Conservation (phyloP, 2,888 invertebrate genomes). For the Hypsopygia costalis region DNA sequence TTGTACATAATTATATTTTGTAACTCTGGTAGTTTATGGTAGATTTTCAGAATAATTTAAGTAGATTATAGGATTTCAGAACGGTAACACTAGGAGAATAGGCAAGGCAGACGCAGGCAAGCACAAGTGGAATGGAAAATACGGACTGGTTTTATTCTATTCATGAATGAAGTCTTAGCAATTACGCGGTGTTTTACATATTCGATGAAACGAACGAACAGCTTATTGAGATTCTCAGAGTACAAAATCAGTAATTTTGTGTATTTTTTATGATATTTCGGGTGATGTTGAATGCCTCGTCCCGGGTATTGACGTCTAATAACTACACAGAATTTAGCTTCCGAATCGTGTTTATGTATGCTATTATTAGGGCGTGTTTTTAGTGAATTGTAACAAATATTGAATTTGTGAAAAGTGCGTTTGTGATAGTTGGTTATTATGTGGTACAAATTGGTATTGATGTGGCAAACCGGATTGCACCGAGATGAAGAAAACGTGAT, state of each 20-base stretch:
- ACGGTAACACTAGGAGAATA: too few species aligned
- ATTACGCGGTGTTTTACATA: conserved; percentile 23
- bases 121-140: conserved; percentile 19
- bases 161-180: conserved; percentile 44
- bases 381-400: conserved; percentile 29
- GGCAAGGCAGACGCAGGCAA: not conserved
- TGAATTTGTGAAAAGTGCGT: conserved; percentile 38
- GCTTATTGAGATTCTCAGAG: conserved; percentile 4
- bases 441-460: conserved; percentile 66
- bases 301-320: conserved; percentile 71
- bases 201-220: conserved; percentile 4
- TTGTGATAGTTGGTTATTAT: conserved; percentile 46
- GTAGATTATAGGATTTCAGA: too few species aligned
- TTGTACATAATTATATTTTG: too few species aligned
- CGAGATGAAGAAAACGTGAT: conserved; percentile 69
- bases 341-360: conserved; percentile 60
- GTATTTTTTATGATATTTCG: conserved; percentile 10
- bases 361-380: conserved; percentile 56
- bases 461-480: conserved; percentile 75
- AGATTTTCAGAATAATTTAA: too few species aligned
- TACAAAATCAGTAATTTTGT: conserved; percentile 7
- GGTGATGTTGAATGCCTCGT: conserved; percentile 35
- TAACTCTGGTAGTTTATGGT: too few species aligned
- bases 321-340: conserved; percentile 44
- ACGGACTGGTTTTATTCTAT: conserved; percentile 34